A percentile compares a stretch with the other conserved stretches of the same genome.
These are phyloP conservation scores for Drosophila cardini DNA, from an alignment of 1,140 invertebrate genomes.

Conservation along the genomic window DNA sequence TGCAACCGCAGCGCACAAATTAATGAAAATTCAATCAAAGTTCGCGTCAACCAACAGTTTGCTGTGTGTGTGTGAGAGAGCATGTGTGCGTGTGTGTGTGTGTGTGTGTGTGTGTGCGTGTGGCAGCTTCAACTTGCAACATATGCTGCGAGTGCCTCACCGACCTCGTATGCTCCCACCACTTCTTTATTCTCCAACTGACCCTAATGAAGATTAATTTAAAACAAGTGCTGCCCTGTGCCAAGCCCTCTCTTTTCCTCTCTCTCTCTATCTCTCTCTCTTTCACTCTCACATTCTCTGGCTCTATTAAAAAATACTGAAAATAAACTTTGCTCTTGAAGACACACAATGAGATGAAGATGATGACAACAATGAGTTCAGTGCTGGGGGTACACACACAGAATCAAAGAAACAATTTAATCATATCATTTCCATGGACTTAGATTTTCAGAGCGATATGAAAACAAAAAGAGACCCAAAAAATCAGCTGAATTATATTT, in stretches of 20 bases:
- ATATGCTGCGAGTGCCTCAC: constrained; percentile 32
- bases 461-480: constrained; percentile 6
- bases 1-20: constrained; percentile 69
- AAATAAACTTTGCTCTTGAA: constrained; percentile 33
- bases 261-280: constrained; percentile 31
- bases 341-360: constrained; percentile 36
- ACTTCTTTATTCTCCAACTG: constrained; percentile 54
- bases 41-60: constrained; percentile 38
- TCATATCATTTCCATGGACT: constrained; percentile 55
- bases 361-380: constrained; percentile 39
- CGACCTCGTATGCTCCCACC: constrained; percentile 25
- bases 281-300: not conserved
- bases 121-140: constrained; percentile 46
- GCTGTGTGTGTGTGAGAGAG: not conserved
- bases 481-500: not conserved
- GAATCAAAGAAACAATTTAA: constrained; percentile 56
- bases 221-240: constrained; percentile 56
- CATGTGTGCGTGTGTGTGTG: not conserved
- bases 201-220: constrained; percentile 82
- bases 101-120: constrained; percentile 6
- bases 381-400: not conserved
- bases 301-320: constrained; percentile 37
- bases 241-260: constrained; percentile 12
- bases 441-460: constrained; percentile 50
- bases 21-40: constrained; percentile 82